Conservation (phyloP, 37 sponge, comb jelly and placozoan genomes). For the Corticium candelabrum region DNA sequence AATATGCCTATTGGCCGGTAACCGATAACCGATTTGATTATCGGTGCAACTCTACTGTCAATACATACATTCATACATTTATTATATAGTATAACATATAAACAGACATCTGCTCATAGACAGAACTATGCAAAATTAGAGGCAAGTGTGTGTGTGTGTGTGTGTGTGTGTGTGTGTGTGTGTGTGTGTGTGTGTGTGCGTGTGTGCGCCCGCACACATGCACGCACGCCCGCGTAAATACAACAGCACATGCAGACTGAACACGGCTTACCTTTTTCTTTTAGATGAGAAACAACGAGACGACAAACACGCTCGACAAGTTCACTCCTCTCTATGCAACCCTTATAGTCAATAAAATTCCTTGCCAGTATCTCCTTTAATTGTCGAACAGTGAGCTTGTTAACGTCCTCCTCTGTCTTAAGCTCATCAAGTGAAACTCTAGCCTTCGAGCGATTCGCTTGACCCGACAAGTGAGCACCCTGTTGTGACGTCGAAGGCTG, state of each 20-base stretch:
- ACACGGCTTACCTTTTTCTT: constrained; percentile 24
- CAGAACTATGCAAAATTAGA: not conserved
- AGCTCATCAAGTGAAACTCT: constrained; percentile 39
- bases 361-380: constrained; percentile 63
- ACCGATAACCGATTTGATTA: too few species aligned
- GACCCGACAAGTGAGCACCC: too few species aligned
- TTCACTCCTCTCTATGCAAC: constrained; percentile 80
- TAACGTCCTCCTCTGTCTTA: constrained; percentile 26
- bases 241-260: not conserved
- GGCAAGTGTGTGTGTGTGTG: constrained; percentile 11
- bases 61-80: too few species aligned
- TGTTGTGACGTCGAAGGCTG: too few species aligned
- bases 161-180: constrained; percentile 20
- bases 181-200: constrained; percentile 5
- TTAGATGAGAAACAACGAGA: constrained; percentile 36
- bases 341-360: constrained; percentile 77
- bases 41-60: too few species aligned
- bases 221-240: not conserved
- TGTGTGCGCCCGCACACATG: not conserved
- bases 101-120: too few species aligned
- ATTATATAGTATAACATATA: too few species aligned
- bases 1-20: too few species aligned
- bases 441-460: too few species aligned
- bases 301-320: constrained; percentile 41
- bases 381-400: constrained; percentile 39